Percentiles rank a stretch among this genome's conserved stretches.
phyloP scores from a whole-genome alignment of 1,140 invertebrate genomes.

The Thaumatotibia leucotreta region DNA sequence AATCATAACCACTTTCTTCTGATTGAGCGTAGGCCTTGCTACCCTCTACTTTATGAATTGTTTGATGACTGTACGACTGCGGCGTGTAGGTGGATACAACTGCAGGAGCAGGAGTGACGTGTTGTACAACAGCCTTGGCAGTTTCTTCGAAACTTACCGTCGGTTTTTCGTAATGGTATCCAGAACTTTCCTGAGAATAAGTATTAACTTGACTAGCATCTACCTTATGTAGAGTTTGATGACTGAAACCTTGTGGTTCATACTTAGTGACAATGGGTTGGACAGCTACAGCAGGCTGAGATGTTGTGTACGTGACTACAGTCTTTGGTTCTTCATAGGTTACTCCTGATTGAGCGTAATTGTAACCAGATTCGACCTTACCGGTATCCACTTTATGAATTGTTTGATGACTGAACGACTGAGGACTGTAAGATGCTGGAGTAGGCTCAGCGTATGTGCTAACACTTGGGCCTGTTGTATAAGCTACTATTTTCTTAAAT shows the following conservation, averaged over 20 bases:
- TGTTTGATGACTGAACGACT: conserved; percentile 52
- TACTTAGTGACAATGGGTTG: conserved; percentile 41
- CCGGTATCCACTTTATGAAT: conserved; percentile 47
- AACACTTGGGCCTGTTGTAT: conserved; percentile 65
- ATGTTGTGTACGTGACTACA: conserved; percentile 39
- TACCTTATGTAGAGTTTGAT: conserved; percentile 57
- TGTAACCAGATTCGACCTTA: conserved; percentile 32
- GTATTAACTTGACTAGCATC: conserved; percentile 44
- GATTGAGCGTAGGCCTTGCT: conserved; percentile 34
- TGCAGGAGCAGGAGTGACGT: conserved; percentile 31
- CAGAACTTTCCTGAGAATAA: conserved; percentile 34
- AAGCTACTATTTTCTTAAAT: conserved; percentile 70
- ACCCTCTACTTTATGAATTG: conserved; percentile 30
- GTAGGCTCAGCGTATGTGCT: conserved; percentile 39
- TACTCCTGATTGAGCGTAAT: conserved; percentile 21
- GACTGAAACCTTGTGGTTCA: conserved; percentile 42
- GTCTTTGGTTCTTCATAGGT: conserved; percentile 40
- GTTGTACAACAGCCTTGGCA: conserved; percentile 15
- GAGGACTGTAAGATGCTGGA: conserved; percentile 31
- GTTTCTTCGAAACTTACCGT: conserved; percentile 28
- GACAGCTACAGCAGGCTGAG: conserved; percentile 32
- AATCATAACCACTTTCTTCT: conserved; percentile 39
- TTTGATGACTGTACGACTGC: conserved; percentile 40
- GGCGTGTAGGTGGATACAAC: conserved; percentile 30
- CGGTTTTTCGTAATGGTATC: conserved; percentile 40